A percentile compares a stretch with the other conserved stretches of the same genome.
These are phyloP conservation scores for Scatophagus argus DNA, from an alignment of 2,113 vertebrate genomes.

Conservation along the genomic window DNA sequence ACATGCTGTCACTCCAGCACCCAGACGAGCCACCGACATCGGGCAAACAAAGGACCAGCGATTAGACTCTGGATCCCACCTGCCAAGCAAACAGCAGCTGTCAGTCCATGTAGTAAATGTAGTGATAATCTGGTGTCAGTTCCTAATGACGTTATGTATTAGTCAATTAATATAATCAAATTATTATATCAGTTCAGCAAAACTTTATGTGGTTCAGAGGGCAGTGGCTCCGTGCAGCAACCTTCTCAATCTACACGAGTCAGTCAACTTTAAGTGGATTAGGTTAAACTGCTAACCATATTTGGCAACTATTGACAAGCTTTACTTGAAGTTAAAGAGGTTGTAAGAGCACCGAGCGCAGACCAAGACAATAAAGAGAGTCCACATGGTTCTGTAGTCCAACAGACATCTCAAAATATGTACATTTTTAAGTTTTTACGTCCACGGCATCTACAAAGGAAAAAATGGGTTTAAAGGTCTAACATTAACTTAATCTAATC, in stretches of 20 bases:
- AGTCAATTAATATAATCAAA: conserved; percentile 8
- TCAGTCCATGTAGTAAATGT: neutral
- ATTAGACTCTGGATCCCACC: conserved; percentile 87
- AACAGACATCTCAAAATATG: neutral
- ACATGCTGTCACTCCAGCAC: conserved; percentile 82
- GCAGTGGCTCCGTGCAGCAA: neutral
- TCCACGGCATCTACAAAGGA: no score
- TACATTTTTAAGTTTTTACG: neutral
- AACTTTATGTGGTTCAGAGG: neutral
- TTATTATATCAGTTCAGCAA: neutral
- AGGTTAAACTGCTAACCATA: conserved; percentile 60
- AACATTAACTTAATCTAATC: neutral
- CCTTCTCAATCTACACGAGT: conserved; percentile 38
- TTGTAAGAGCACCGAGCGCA: conserved; percentile 5
- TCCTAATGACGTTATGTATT: neutral
- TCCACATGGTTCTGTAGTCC: neutral
- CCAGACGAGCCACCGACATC: conserved; percentile 85
- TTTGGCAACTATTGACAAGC: conserved; percentile 62
- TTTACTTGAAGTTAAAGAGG: conserved; percentile 53
- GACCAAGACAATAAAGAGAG: conserved; percentile 12
- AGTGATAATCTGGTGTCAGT: neutral
- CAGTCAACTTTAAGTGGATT: conserved; percentile 69
- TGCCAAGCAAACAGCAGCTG: conserved; percentile 56
- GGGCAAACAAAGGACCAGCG: conserved; percentile 83
- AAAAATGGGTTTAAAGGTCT: neutral